These are phyloP conservation scores for Liolophura sinensis DNA, from an alignment of 1,140 invertebrate species.

Conservation along the genomic window DNA sequence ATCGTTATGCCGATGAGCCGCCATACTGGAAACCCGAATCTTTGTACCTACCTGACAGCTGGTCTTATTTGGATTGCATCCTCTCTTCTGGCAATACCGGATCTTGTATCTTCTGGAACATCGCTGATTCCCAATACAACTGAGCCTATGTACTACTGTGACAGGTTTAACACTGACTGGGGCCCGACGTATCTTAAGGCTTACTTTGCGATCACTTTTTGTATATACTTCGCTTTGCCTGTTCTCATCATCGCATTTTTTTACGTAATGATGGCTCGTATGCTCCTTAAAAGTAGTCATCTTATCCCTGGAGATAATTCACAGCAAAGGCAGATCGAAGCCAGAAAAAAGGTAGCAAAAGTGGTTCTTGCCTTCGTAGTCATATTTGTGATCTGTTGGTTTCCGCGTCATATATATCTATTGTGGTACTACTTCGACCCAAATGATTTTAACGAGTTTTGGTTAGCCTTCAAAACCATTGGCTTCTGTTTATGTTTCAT, in stretches of 20 bases:
- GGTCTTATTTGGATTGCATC: slow-evolving; percentile 78
- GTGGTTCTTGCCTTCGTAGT: slow-evolving; percentile 84
- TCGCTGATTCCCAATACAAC: no score
- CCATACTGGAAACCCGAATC: slow-evolving; percentile 67
- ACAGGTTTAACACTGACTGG: not conserved
- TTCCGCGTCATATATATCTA: slow-evolving; percentile 84
- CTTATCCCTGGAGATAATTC: slow-evolving; percentile 8
- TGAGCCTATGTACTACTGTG: not conserved
- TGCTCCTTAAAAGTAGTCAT: slow-evolving; percentile 75
- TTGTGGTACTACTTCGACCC: slow-evolving; percentile 86
- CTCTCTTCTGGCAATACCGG: slow-evolving; percentile 73
- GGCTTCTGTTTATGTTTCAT: slow-evolving; percentile 73
- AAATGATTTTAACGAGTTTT: slow-evolving; percentile 79
- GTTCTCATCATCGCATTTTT: slow-evolving; percentile 80
- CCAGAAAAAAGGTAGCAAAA: slow-evolving; percentile 83
- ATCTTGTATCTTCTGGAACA: slow-evolving; percentile 62
- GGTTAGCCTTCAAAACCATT: slow-evolving; percentile 81
- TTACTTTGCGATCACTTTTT: slow-evolving; percentile 73
- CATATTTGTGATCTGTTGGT: slow-evolving; percentile 85
- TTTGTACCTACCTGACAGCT: slow-evolving; percentile 60
- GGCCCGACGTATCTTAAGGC: slow-evolving; percentile 67
- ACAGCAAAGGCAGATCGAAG: slow-evolving; percentile 72
- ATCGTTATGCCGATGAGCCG: slow-evolving; percentile 78
- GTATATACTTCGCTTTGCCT: slow-evolving; percentile 83
- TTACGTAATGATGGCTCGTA: slow-evolving; percentile 82